Percentiles rank a stretch among this genome's conserved stretches.
These are phyloP conservation scores for Trematocara zebra DNA, from an alignment of 2,113 vertebrate genomes.

Conservation along the genomic window DNA sequence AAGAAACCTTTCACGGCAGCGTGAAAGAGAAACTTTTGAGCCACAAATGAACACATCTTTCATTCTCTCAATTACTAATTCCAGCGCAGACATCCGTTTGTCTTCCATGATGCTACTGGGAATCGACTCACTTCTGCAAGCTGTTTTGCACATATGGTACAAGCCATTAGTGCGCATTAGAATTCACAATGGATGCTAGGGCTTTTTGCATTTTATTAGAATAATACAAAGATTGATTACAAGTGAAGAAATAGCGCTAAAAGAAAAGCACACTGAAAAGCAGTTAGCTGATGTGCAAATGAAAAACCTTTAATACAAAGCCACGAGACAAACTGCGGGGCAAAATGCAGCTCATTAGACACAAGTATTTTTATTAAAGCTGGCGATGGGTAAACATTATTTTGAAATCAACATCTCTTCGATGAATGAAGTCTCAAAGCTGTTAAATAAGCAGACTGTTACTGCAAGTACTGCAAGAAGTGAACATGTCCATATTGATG, in stretches of 20 bases:
- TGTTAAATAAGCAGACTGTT: background rate
- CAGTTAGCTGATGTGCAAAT: background rate
- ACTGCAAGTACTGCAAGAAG: background rate
- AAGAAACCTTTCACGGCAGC: background rate
- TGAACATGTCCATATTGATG: background rate
- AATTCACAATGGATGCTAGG: conserved; percentile 45
- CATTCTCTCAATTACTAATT: conserved; percentile 15
- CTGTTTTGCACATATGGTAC: conserved; percentile 61
- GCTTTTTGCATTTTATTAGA: conserved; percentile 44
- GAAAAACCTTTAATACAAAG: background rate
- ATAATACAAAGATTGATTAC: conserved; percentile 48
- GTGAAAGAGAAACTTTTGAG: background rate
- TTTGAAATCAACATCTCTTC: background rate
- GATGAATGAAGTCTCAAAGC: background rate
- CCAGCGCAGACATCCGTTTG: conserved; percentile 8
- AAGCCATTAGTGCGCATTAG: conserved; percentile 58
- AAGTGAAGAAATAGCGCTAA: background rate
- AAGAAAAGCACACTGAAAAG: conserved; percentile 1
- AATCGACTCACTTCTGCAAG: conserved; percentile 36
- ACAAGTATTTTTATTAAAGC: conserved; percentile 18
- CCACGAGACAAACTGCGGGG: background rate
- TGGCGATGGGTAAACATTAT: conserved; percentile 6
- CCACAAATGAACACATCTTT: background rate
- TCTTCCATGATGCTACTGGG: conserved; percentile 28
- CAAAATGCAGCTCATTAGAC: background rate